Evolutionary conservation across 2,888 invertebrate genomes (phyloP).

Genomic region (Acleris literana): DNA sequence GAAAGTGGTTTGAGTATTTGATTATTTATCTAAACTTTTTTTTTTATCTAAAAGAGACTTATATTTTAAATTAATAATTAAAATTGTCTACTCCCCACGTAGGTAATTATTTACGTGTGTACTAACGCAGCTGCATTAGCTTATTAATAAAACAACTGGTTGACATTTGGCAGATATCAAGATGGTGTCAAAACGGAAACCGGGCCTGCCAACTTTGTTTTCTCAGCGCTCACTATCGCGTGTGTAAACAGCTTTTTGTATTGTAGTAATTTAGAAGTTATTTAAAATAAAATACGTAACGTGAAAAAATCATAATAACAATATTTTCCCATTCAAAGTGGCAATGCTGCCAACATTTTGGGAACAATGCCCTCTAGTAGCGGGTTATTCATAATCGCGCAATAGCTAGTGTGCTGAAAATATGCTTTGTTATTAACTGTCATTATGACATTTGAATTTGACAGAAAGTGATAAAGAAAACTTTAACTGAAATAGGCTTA

Average conservation of each 20-base stretch:
- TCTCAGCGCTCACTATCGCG: conserved; percentile 42
- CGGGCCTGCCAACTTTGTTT: conserved; percentile 38
- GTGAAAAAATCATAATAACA: conserved; percentile 2
- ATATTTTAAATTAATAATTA: not conserved
- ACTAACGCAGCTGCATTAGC: too few species aligned
- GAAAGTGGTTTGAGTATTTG: conserved; percentile 44
- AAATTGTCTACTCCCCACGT: not conserved
- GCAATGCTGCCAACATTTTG: too few species aligned
- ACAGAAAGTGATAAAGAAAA: too few species aligned
- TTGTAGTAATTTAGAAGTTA: conserved; percentile 34
- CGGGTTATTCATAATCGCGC: too few species aligned
- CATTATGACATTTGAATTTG: too few species aligned
- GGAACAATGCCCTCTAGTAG: too few species aligned
- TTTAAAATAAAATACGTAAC: conserved; percentile 18
- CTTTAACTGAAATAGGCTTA: too few species aligned
- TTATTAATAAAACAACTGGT: conserved; percentile 3
- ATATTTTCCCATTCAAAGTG: too few species aligned
- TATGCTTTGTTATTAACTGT: too few species aligned
- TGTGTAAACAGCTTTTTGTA: conserved; percentile 43
- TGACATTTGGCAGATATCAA: conserved; percentile 43
- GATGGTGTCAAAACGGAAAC: conserved; percentile 44
- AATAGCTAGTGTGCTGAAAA: too few species aligned
- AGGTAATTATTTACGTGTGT: too few species aligned
- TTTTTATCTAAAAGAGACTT: not conserved
- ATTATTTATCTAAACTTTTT: not conserved